Conservation (phyloP, 1,140 invertebrate genomes). For the Druon quercuslanigerum region DNA sequence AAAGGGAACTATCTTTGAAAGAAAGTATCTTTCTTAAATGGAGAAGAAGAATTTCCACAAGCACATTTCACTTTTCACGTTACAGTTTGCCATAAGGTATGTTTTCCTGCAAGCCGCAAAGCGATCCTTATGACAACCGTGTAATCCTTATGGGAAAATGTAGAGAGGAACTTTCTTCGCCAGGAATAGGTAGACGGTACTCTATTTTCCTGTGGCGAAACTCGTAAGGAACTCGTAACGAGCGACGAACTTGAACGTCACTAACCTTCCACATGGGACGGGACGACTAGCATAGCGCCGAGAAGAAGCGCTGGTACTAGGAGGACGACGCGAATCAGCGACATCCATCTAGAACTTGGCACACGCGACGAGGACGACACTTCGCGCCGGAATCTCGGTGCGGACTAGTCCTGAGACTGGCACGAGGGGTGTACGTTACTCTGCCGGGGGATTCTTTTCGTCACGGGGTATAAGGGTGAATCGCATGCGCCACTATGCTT, state of each 20-base stretch:
- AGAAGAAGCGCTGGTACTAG: conserved; percentile 59
- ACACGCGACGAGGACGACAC: conserved; percentile 63
- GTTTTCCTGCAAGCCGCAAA: too few species aligned
- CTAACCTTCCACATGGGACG: conserved; percentile 30
- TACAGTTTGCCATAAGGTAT: too few species aligned
- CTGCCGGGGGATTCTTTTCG: conserved; percentile 52
- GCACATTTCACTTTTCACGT: too few species aligned
- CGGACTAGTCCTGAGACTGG: conserved; percentile 57
- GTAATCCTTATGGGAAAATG: too few species aligned
- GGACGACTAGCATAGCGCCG: conserved; percentile 44
- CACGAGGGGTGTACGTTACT: conserved; percentile 3
- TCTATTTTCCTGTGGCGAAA: conserved; percentile 14
- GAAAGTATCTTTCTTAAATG: too few species aligned
- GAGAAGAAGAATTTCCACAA: too few species aligned
- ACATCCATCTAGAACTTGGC: conserved; percentile 70
- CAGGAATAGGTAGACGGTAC: neutral
- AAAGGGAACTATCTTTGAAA: too few species aligned
- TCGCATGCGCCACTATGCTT: conserved; percentile 65
- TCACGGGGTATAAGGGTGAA: conserved; percentile 59
- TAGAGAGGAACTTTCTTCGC: too few species aligned
- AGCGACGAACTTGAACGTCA: conserved; percentile 17
- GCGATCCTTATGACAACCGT: too few species aligned
- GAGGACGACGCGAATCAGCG: conserved; percentile 62
- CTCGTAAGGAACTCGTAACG: neutral
- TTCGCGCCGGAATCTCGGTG: conserved; percentile 70